Evolutionary conservation across 2,888 invertebrate genomes (phyloP).

Genomic region (Mylabris sibirica): DNA sequence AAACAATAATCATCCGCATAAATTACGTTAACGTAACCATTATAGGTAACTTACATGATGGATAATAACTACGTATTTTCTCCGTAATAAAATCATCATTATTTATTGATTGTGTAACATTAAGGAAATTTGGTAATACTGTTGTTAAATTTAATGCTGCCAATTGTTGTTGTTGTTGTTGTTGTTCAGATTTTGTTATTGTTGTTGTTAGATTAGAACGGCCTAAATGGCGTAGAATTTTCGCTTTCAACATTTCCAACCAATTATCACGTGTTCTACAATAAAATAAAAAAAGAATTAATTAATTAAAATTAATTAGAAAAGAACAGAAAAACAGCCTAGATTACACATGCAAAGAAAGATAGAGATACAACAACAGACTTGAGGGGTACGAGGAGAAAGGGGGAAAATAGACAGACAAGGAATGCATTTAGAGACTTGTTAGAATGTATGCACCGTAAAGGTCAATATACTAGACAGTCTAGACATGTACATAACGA

Average conservation of each 20-base stretch:
- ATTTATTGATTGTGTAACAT: slow-evolving; percentile 36
- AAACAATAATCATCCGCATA: slow-evolving; percentile 11
- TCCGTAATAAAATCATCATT: slow-evolving; percentile 52
- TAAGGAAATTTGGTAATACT: slow-evolving; percentile 43
- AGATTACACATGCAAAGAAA: too few relatives aligned
- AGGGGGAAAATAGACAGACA: background rate
- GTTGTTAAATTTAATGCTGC: slow-evolving; percentile 42
- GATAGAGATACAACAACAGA: background rate
- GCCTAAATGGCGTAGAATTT: slow-evolving; percentile 43
- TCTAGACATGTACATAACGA: slow-evolving; percentile 42
- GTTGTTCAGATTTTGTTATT: slow-evolving; percentile 9
- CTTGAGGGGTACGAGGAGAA: background rate
- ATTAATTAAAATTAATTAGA: background rate
- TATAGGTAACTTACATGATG: slow-evolving; percentile 56
- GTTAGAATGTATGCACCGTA: slow-evolving; percentile 25
- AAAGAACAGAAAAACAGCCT: too few relatives aligned
- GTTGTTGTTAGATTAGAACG: slow-evolving; percentile 20
- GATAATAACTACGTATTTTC: slow-evolving; percentile 57
- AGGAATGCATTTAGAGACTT: slow-evolving; percentile 22
- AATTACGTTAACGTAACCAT: background rate
- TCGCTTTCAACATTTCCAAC: slow-evolving; percentile 48
- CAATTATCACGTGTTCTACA: slow-evolving; percentile 46
- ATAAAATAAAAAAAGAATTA: background rate
- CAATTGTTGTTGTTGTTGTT: background rate
- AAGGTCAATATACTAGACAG: slow-evolving; percentile 48